Conservation (phyloP, 1,140 invertebrate species). For the Augochlora pura region DNA sequence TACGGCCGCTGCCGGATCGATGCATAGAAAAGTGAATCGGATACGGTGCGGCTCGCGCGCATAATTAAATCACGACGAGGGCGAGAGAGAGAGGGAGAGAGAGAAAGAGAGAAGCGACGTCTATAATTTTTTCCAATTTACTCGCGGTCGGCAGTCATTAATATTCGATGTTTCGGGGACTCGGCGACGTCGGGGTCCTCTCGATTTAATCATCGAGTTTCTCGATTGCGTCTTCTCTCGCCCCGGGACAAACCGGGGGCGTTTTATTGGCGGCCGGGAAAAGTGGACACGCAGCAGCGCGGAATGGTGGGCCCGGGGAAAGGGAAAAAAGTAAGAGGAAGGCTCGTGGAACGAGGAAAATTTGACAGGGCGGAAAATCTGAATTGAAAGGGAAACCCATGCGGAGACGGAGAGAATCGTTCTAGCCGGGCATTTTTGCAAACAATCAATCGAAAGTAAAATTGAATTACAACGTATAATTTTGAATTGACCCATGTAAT, state of each 20-base stretch:
- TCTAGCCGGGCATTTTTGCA: too few species aligned
- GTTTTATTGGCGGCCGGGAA: neutral
- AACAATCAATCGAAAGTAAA: too few species aligned
- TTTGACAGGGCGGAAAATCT: constrained; percentile 34
- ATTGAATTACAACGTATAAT: too few species aligned
- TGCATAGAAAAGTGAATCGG: constrained; percentile 33
- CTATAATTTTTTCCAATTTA: too few species aligned
- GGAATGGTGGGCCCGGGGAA: neutral
- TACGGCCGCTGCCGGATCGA: constrained; percentile 9
- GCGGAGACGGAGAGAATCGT: neutral
- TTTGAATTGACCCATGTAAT: too few species aligned
- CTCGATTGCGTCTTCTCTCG: neutral
- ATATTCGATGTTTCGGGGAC: too few species aligned
- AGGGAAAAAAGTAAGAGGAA: constrained; percentile 11
- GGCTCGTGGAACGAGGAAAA: too few species aligned
- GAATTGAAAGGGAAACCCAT: constrained; percentile 20
- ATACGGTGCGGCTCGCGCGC: neutral
- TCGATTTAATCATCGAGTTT: neutral
- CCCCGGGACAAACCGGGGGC: neutral
- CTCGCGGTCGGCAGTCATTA: neutral
- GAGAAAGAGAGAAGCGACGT: too few species aligned
- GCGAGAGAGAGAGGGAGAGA: too few species aligned
- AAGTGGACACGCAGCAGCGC: constrained; percentile 8
- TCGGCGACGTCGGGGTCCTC: neutral
- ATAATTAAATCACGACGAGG: too few species aligned